Conservation (phyloP, 1,140 invertebrate genomes). For the Homarus americanus region DNA sequence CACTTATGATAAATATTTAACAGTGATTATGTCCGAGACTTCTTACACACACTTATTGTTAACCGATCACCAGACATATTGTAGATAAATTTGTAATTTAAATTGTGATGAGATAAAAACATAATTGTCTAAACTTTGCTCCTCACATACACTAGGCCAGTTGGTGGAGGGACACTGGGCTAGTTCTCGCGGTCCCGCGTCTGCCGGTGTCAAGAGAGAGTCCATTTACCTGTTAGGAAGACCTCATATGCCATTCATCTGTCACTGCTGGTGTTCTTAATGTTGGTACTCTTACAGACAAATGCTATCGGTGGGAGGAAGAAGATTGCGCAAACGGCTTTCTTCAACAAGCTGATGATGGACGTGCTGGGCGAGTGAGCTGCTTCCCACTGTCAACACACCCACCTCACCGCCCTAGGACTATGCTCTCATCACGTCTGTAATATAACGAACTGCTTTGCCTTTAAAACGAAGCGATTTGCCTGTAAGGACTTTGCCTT, state of each 20-base stretch:
- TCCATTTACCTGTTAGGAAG: neutral
- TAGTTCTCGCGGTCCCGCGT: too few species aligned
- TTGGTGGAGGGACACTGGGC: too few species aligned
- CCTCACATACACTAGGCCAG: too few species aligned
- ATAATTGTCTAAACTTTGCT: too few species aligned
- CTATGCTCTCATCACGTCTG: neutral
- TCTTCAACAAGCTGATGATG: slow-evolving; percentile 94
- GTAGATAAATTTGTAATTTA: too few species aligned
- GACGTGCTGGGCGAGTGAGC: slow-evolving; percentile 87
- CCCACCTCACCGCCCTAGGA: neutral
- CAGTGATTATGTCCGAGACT: too few species aligned
- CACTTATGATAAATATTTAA: too few species aligned
- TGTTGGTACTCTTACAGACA: slow-evolving; percentile 61
- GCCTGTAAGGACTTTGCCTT: neutral
- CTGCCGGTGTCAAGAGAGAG: too few species aligned
- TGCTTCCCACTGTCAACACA: neutral
- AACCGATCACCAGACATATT: too few species aligned
- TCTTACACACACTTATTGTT: too few species aligned
- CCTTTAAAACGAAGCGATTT: slow-evolving; percentile 3
- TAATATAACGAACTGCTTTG: slow-evolving; percentile 14
- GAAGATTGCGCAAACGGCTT: slow-evolving; percentile 87
- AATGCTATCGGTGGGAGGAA: slow-evolving; percentile 71
- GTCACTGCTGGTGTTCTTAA: neutral
- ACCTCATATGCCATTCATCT: neutral
- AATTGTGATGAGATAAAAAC: too few species aligned